Conservation (phyloP, 2,113 vertebrate genomes). For the Leptodactylus fuscus region DNA sequence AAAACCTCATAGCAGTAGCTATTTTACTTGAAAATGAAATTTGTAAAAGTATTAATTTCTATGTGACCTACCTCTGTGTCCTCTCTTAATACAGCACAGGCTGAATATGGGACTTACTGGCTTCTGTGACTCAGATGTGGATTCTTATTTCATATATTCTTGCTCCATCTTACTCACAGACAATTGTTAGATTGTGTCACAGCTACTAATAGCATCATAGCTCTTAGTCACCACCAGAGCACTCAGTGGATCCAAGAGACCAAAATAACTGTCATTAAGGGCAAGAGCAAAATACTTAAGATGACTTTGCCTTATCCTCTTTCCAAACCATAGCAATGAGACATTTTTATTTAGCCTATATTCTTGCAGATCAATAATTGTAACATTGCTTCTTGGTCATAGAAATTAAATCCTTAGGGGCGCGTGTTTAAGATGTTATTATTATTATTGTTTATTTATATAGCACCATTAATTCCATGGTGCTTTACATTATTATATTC, state of each 20-base stretch:
- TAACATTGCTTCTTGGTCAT: background rate
- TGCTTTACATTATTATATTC: no score
- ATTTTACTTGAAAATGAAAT: no score
- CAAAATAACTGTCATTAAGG: background rate
- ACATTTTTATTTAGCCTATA: background rate
- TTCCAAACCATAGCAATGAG: background rate
- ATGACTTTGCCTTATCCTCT: background rate
- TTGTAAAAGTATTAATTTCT: background rate
- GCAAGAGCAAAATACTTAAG: background rate
- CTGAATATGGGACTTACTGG: background rate
- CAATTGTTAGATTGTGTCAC: background rate
- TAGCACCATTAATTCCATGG: no score
- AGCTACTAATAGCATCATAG: background rate
- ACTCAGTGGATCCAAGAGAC: background rate
- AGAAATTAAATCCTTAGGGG: background rate
- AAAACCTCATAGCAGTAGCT: no score
- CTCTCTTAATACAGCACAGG: background rate
- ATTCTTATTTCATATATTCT: background rate
- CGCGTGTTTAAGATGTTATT: no score
- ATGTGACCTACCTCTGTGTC: background rate
- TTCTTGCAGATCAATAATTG: background rate
- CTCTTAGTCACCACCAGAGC: constrained; percentile 5
- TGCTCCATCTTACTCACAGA: constrained; percentile 1
- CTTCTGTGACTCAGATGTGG: background rate
- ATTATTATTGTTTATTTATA: no score